Conservation (phyloP, 2,797 vertebrate species). For the Epinephelus malabaricus region DNA sequence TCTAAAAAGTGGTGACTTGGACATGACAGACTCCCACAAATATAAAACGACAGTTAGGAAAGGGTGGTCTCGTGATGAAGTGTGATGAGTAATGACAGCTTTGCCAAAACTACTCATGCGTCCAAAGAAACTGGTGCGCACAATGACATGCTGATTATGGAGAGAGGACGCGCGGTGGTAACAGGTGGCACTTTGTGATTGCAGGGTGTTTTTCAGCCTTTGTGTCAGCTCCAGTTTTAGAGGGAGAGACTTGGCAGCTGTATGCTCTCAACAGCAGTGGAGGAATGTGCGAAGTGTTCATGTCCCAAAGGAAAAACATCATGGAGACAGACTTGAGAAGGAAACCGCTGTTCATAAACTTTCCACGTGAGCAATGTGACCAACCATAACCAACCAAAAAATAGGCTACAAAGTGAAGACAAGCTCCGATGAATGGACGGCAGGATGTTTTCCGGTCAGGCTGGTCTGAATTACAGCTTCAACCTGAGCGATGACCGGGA, state of each 20-base stretch:
- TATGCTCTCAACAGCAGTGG: not conserved
- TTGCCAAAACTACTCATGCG: not conserved
- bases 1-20: not conserved
- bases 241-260: not conserved
- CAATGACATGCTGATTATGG: not conserved
- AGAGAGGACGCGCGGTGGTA: constrained; percentile 29
- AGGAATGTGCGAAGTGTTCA: constrained; percentile 28
- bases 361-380: constrained; percentile 30
- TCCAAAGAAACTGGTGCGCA: not conserved
- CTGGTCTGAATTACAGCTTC: constrained; percentile 82
- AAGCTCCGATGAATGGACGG: constrained; percentile 68
- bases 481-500: constrained; percentile 81
- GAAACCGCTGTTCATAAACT: constrained; percentile 43
- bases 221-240: not conserved
- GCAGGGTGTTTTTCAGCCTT: not conserved
- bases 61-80: not conserved
- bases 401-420: constrained; percentile 25
- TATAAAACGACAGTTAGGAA: not conserved
- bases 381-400: not conserved
- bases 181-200: constrained; percentile 46
- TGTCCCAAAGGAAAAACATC: constrained; percentile 7
- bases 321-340: constrained; percentile 20
- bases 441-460: constrained; percentile 75
- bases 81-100: not conserved
- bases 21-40: not conserved